phyloP scores from a whole-genome alignment of 2,888 invertebrate genomes.

The Ommatoiulus sabulosus region DNA sequence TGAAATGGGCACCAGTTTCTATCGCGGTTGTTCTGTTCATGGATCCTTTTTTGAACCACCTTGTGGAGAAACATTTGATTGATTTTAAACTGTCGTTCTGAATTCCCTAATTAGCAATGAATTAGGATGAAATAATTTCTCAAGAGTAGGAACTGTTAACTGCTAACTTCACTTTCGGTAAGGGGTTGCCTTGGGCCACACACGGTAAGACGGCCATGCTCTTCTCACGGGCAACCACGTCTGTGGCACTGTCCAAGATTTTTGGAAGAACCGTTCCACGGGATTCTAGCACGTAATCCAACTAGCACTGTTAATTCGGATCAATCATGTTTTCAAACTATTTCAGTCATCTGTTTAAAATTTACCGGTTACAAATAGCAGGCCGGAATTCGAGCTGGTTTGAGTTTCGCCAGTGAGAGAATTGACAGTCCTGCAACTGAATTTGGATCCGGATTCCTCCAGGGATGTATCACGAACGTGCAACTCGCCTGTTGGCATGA shows the following conservation, averaged over 20 bases:
- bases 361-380: constrained; percentile 59
- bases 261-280: constrained; percentile 52
- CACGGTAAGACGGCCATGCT: constrained; percentile 73
- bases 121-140: not conserved
- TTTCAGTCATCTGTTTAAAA: not conserved
- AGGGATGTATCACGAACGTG: constrained; percentile 56
- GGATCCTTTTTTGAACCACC: not conserved
- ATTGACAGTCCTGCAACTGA: constrained; percentile 57
- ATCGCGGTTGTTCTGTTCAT: not conserved
- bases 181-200: constrained; percentile 70
- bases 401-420: constrained; percentile 57
- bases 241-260: constrained; percentile 42
- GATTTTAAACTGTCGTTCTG: no score
- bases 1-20: not conserved
- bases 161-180: constrained; percentile 67
- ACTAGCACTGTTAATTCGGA: not conserved
- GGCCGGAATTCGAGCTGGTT: constrained; percentile 56
- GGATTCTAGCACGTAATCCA: constrained; percentile 16
- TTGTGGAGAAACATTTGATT: not conserved
- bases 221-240: not conserved
- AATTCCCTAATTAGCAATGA: no score
- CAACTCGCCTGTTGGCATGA: constrained; percentile 59
- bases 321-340: not conserved
- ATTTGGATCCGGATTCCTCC: constrained; percentile 57
- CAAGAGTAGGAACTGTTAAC: not conserved